Percentiles rank a stretch among this genome's conserved stretches.
Conservation (phyloP, 2,888 invertebrate species). For the Melolontha melolontha region DNA sequence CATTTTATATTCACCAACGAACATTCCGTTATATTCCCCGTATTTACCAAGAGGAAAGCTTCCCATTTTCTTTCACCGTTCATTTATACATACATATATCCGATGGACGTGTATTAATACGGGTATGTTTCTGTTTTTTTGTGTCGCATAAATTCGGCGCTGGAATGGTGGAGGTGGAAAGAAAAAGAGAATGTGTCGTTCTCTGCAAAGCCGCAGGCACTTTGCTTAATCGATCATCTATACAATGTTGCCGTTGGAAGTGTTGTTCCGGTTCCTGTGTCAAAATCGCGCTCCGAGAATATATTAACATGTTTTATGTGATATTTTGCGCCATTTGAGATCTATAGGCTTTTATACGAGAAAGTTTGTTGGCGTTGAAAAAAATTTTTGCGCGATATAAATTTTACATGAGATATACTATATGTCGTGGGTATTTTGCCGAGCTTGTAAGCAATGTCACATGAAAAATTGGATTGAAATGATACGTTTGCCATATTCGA, state of each 20-base stretch:
- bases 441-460: background rate
- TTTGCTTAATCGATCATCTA: constrained; percentile 36
- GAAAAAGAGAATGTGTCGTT: constrained; percentile 8
- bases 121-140: constrained; percentile 31
- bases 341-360: constrained; percentile 19
- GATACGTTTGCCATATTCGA: constrained; percentile 1
- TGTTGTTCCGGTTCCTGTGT: constrained; percentile 33
- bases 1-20: constrained; percentile 4
- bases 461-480: constrained; percentile 9
- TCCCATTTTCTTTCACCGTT: too few relatives aligned
- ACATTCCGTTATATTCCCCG: background rate
- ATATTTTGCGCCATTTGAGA: constrained; percentile 25
- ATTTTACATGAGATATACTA: constrained; percentile 27
- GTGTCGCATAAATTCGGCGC: constrained; percentile 26
- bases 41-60: background rate
- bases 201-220: constrained; percentile 15
- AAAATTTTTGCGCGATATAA: constrained; percentile 19
- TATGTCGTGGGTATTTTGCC: background rate
- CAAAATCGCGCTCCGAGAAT: constrained; percentile 35
- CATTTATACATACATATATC: constrained; percentile 1
- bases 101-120: constrained; percentile 29
- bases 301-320: constrained; percentile 38
- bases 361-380: constrained; percentile 20
- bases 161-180: constrained; percentile 9
- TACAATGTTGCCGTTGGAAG: constrained; percentile 37